Percentiles rank a stretch among this genome's conserved stretches.
These are phyloP conservation scores for Muschampia plurimacula DNA, from an alignment of 2,888 invertebrate species.

Conservation along the genomic window DNA sequence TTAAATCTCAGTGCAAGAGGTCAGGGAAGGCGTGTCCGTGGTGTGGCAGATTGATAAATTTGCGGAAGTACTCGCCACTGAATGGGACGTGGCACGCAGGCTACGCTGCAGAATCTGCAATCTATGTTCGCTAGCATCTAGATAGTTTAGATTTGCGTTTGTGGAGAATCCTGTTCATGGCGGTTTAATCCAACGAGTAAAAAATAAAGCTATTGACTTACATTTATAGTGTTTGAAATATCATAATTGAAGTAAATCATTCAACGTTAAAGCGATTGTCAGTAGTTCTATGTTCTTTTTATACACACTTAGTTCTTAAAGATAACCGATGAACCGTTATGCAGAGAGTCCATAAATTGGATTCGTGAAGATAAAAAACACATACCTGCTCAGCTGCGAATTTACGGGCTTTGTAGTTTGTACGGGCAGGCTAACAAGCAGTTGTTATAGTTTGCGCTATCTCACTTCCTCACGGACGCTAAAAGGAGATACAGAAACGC, in stretches of 20 bases:
- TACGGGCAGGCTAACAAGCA: slow-evolving; percentile 10
- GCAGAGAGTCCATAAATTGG: slow-evolving; percentile 8
- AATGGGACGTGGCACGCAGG: slow-evolving; percentile 83
- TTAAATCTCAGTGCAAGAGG: slow-evolving; percentile 36
- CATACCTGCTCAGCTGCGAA: slow-evolving; percentile 19
- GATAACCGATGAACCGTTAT: slow-evolving; percentile 8
- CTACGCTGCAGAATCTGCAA: slow-evolving; percentile 45
- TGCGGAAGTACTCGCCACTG: slow-evolving; percentile 84
- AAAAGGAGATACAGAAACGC: slow-evolving; percentile 19
- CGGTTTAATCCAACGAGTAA: not conserved
- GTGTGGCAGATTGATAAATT: slow-evolving; percentile 81
- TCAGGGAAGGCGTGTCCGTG: slow-evolving; percentile 45
- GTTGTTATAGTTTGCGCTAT: slow-evolving; percentile 32
- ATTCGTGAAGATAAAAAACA: slow-evolving; percentile 12
- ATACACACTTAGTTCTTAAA: not conserved
- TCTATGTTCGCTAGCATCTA: slow-evolving; percentile 13
- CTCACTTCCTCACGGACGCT: slow-evolving; percentile 8
- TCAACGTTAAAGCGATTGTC: not conserved
- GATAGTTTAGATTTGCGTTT: slow-evolving; percentile 6
- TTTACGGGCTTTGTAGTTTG: slow-evolving; percentile 4
- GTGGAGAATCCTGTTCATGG: not conserved
- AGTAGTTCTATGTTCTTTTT: too few species aligned
- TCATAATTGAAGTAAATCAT: too few species aligned
- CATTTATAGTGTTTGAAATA: too few species aligned
- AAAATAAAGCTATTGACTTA: not conserved